These are phyloP conservation scores for Trinectes maculatus DNA, from an alignment of 2,113 vertebrate genomes.

Conservation along the genomic window DNA sequence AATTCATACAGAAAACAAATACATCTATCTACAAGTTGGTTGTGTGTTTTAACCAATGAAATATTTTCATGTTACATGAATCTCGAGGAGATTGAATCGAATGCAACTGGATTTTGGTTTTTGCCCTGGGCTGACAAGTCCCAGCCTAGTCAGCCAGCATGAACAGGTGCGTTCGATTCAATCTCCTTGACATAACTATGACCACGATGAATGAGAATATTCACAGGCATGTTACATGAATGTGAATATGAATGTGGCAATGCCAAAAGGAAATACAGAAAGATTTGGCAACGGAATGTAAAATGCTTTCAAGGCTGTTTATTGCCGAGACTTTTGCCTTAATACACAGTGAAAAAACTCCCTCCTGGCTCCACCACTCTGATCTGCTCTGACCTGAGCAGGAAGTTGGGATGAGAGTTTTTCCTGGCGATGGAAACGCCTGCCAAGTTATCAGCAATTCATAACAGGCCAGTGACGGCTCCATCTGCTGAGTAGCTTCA, in stretches of 20 bases:
- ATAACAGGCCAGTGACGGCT: neutral
- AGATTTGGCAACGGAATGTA: slow-evolving; percentile 4
- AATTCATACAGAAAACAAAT: no score
- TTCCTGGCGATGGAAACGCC: neutral
- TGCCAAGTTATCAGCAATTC: slow-evolving; percentile 12
- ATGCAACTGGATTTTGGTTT: no score
- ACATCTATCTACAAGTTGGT: no score
- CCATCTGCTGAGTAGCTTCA: slow-evolving; percentile 18
- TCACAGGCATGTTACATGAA: no score
- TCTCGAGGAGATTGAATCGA: no score
- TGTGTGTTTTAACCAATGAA: neutral
- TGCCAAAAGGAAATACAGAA: slow-evolving; percentile 2
- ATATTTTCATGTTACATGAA: neutral
- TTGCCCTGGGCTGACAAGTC: no score
- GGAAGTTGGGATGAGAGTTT: slow-evolving; percentile 4
- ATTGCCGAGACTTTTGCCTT: slow-evolving; percentile 42
- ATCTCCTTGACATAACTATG: no score
- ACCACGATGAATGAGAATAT: no score
- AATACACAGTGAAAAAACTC: slow-evolving; percentile 42
- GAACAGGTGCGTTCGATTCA: no score
- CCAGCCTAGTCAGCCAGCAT: no score
- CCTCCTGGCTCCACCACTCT: neutral
- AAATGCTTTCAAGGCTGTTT: slow-evolving; percentile 36
- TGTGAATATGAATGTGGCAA: neutral
- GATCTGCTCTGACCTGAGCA: slow-evolving; percentile 16